Percentiles rank a stretch among this genome's conserved stretches.
phyloP scores from a whole-genome alignment of 1,140 invertebrate species.

The Drosophila ogumai region DNA sequence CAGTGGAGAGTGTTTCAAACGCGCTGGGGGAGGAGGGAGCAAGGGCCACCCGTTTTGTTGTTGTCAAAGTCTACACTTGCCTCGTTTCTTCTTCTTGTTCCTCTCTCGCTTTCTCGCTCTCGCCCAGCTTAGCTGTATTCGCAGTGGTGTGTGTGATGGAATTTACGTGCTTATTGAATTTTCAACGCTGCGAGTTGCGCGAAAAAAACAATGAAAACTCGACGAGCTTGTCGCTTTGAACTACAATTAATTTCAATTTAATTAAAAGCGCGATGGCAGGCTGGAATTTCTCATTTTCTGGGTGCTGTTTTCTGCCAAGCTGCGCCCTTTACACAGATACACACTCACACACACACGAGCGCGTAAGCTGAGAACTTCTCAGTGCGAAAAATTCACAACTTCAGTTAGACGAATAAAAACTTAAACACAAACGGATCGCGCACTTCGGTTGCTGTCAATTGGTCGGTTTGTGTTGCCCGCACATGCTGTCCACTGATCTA shows the following conservation, averaged over 20 bases:
- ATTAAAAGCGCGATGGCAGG: slow-evolving; percentile 48
- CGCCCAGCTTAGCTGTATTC: slow-evolving; percentile 18
- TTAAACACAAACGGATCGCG: slow-evolving; percentile 6
- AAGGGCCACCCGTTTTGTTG: slow-evolving; percentile 64
- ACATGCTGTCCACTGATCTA: slow-evolving; percentile 25
- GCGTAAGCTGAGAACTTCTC: slow-evolving; percentile 40
- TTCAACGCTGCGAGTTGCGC: slow-evolving; percentile 64
- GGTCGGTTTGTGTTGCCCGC: slow-evolving; percentile 4
- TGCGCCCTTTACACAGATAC: slow-evolving; percentile 70
- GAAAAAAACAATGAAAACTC: slow-evolving; percentile 34
- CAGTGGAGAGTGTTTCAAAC: slow-evolving; percentile 3
- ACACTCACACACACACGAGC: slow-evolving; percentile 46
- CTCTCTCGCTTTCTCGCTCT: slow-evolving; percentile 23
- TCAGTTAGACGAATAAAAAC: slow-evolving; percentile 1
- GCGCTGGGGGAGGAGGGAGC: not conserved
- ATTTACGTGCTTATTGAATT: slow-evolving; percentile 82
- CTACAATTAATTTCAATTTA: slow-evolving; percentile 57
- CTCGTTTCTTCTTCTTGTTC: slow-evolving; percentile 43
- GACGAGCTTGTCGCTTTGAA: slow-evolving; percentile 42
- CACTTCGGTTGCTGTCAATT: slow-evolving; percentile 13
- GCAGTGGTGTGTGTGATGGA: slow-evolving; percentile 57
- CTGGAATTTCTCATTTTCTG: slow-evolving; percentile 14
- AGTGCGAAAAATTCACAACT: slow-evolving; percentile 25
- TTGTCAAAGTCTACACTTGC: slow-evolving; percentile 78
- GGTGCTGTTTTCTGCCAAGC: slow-evolving; percentile 51